Conservation (phyloP, 2,797 vertebrate species). For the Gallinago stenura region DNA sequence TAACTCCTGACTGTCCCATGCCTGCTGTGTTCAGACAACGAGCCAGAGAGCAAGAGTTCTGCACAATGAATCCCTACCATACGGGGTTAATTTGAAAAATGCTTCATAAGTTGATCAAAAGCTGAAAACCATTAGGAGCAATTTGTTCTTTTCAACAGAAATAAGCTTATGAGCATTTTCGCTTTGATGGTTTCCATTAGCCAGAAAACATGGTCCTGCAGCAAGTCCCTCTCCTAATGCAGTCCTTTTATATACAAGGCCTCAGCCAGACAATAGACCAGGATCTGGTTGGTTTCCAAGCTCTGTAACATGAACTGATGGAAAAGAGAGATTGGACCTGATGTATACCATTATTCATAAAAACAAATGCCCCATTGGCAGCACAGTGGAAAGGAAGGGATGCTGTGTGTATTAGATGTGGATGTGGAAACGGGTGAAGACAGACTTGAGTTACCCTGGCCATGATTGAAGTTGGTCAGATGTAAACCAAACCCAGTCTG, state of each 20-base stretch:
- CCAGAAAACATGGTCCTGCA: slow-evolving; percentile 23
- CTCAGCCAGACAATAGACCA: neutral
- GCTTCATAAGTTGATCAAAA: slow-evolving; percentile 52
- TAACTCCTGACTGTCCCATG: neutral
- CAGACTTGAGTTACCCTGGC: neutral
- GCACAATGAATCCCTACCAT: neutral
- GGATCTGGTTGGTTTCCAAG: slow-evolving; percentile 25
- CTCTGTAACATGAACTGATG: neutral
- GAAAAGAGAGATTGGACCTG: neutral
- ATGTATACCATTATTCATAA: neutral
- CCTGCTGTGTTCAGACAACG: neutral
- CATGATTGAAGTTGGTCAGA: neutral
- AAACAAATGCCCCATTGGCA: neutral
- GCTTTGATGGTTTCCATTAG: slow-evolving; percentile 54
- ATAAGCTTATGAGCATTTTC: slow-evolving; percentile 34
- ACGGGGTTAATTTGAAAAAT: slow-evolving; percentile 32
- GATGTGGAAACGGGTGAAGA: neutral
- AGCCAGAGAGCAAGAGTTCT: neutral
- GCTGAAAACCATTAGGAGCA: slow-evolving; percentile 54
- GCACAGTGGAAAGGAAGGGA: neutral
- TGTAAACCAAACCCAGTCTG: neutral
- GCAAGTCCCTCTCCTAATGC: neutral
- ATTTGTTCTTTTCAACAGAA: slow-evolving; percentile 69
- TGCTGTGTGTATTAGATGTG: neutral
- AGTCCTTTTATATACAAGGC: neutral